A percentile compares a stretch with the other conserved stretches of the same genome.
These are phyloP conservation scores for Galagoides demidoff DNA, from an alignment of 2,797 vertebrate genomes.

Conservation along the genomic window DNA sequence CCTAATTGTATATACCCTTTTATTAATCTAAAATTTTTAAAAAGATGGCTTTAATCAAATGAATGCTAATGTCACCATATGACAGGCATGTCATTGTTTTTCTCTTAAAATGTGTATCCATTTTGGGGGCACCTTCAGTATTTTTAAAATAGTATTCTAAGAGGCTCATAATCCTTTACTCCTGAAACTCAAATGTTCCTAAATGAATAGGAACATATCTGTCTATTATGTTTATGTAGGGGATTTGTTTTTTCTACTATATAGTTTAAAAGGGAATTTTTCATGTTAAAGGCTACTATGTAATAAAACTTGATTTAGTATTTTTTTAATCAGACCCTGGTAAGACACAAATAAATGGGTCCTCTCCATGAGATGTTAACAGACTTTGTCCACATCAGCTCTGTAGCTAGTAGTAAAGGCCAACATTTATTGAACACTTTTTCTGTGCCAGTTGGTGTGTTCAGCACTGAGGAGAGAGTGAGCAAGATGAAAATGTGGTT, in stretches of 20 bases:
- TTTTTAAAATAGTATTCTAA: conserved; percentile 14
- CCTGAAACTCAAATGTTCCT: background rate
- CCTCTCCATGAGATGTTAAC: background rate
- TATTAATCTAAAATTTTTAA: no score
- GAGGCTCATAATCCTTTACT: background rate
- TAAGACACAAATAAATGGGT: background rate
- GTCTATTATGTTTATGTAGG: background rate
- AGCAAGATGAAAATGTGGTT: background rate
- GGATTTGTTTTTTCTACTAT: background rate
- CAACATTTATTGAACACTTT: background rate
- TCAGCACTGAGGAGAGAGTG: background rate
- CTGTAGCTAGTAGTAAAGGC: background rate
- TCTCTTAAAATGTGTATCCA: no score
- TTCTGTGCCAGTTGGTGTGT: background rate
- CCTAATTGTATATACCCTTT: no score
- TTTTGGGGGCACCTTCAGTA: background rate
- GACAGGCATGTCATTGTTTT: no score
- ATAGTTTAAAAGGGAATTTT: background rate
- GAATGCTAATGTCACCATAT: no score
- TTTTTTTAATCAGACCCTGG: background rate
- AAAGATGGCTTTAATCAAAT: no score
- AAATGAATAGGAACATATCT: background rate
- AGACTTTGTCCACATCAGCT: background rate
- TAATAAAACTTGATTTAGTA: background rate
- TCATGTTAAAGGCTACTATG: background rate